Conservation (phyloP, 2,113 vertebrate species). For the Eulemur rufifrons region DNA sequence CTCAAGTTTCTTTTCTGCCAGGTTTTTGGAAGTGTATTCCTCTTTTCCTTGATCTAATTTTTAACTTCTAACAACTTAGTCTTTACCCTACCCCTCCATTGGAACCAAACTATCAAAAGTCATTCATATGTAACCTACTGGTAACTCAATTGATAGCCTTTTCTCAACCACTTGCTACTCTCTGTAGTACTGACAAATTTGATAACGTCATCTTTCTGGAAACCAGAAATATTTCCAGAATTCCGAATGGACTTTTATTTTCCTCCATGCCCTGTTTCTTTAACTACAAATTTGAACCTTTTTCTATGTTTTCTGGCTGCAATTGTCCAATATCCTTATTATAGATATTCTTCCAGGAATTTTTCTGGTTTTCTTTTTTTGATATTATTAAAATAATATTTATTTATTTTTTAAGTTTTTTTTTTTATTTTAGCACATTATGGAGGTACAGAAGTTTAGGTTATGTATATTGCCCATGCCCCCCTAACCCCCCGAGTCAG, state of each 20-base stretch:
- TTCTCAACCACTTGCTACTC: background rate
- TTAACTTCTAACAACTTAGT: background rate
- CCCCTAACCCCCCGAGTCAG: too few species aligned
- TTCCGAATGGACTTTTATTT: background rate
- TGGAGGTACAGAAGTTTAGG: too few species aligned
- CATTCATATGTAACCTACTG: background rate
- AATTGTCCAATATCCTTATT: background rate
- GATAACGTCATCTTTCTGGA: background rate
- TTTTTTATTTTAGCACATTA: too few species aligned
- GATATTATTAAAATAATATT: too few species aligned
- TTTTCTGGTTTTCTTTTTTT: background rate
- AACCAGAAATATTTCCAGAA: slow-evolving; percentile 8
- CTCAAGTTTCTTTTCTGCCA: background rate
- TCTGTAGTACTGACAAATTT: background rate
- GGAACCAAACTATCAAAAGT: background rate
- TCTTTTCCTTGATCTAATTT: background rate
- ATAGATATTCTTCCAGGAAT: background rate
- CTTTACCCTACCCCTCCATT: background rate
- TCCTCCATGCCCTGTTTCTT: background rate
- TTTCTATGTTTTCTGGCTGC: background rate
- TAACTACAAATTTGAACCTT: background rate
- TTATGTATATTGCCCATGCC: too few species aligned
- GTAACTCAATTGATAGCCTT: background rate
- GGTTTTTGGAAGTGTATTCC: background rate
- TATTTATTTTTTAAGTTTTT: too few species aligned